Conservation (phyloP, 2,113 vertebrate species). For the Seriola aureovittata region DNA sequence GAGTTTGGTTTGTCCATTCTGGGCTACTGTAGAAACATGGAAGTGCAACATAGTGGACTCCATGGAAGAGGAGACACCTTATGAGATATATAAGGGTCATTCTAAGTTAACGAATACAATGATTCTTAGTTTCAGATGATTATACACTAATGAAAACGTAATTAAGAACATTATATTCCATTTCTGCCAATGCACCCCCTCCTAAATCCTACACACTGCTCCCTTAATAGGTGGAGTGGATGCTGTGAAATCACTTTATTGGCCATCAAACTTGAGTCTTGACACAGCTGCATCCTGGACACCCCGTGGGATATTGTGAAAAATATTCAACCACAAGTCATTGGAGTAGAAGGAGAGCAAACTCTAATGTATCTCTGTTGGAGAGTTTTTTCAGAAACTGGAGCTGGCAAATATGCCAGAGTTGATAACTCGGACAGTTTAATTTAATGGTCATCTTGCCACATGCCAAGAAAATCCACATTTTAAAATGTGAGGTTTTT, state of each 20-base stretch:
- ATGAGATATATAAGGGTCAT: too few relatives aligned
- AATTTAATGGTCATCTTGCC: not conserved
- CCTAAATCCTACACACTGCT: too few relatives aligned
- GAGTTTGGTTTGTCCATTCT: too few relatives aligned
- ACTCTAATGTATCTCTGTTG: conserved; percentile 6
- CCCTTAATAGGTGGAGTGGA: conserved; percentile 1
- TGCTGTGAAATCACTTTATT: conserved; percentile 41
- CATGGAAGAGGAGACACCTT: too few relatives aligned
- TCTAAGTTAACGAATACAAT: too few relatives aligned
- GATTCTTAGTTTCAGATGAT: too few relatives aligned
- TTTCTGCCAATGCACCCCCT: too few relatives aligned
- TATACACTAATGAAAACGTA: too few relatives aligned
- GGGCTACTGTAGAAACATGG: too few relatives aligned
- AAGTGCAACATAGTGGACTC: too few relatives aligned
- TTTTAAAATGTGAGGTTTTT: not conserved
- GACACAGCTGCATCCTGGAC: conserved; percentile 9
- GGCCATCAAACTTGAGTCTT: conserved; percentile 37
- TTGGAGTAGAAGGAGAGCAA: conserved; percentile 1
- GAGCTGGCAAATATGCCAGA: conserved; percentile 2
- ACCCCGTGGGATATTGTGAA: not conserved
- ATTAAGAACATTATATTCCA: too few relatives aligned
- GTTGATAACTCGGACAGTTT: not conserved
- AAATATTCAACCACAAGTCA: conserved; percentile 27
- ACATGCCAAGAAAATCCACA: not conserved
- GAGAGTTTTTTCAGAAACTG: not conserved